Base-by-base conservation (phyloP, 2,113 vertebrate genomes). In the Onychostruthus taczanowskii region DNA sequence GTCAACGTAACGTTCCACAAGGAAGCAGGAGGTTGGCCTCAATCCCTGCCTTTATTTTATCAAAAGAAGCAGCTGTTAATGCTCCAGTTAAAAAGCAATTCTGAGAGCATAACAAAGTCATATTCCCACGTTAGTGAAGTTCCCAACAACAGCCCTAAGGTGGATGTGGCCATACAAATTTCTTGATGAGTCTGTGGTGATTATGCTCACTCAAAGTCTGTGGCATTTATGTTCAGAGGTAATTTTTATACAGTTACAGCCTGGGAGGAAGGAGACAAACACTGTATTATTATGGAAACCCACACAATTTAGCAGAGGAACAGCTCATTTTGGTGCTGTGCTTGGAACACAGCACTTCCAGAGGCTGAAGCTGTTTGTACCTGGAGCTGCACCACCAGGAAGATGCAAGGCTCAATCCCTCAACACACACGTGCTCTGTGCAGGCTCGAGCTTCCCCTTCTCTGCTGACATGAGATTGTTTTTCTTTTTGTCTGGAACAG, bases 1-100 rank as follows among this genome's bases (percentile, higher is more conserved):
- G 22, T 20, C 28, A 24, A 27, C 0, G 3, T 3, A 11, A 14
- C 0, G 0, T 6, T 62, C 18, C 68, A 31, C 33, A 21, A 37
- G 46, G 46, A 73, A 70, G 62, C 12, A 17, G 39, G 37, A 52
- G 43, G 23, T 3, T 37, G 59, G 55, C 63, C 52, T 68, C 44
- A 35, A 26, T 5, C 58, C 24, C 53, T 66, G 55, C 27, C 58
- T 84, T 53, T 17, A 14, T 46, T 69, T 24, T 23, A 72, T 22
- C 61, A 63, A 70, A 35, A 8, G 37, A 49, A 89, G 55, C 33
- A 89, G 35, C 30, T 43, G 47, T 8, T 58, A 37, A 62, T 37
- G 64, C 37, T 69, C 9, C 50, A 70, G 23, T 47, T 35, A 61
- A 52, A 56, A 72, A 30, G 56, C 17, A 74, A 33, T 49, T 56